Evolutionary conservation across 2,888 invertebrate species (phyloP).

Genomic region (Pollenia amentaria): DNA sequence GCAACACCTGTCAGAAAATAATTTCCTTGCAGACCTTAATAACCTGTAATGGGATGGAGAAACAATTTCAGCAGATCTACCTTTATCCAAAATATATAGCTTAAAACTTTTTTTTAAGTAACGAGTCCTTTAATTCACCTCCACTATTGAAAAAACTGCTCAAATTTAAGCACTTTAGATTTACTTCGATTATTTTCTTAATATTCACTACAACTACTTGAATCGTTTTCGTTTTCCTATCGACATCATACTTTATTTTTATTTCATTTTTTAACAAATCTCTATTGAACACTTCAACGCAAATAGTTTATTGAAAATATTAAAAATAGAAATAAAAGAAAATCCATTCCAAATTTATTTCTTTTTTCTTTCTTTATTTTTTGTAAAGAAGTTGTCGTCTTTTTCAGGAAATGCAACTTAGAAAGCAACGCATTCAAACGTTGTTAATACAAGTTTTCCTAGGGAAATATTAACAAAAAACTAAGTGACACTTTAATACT

Average conservation of each 20-base stretch:
- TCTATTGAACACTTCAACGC: constrained; percentile 20
- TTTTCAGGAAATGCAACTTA: constrained; percentile 44
- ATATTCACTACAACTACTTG: not conserved
- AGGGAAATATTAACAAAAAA: not conserved
- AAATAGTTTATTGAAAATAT: constrained; percentile 43
- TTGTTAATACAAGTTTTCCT: constrained; percentile 30
- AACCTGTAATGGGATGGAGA: no score
- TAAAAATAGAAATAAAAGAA: constrained; percentile 35
- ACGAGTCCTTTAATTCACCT: not conserved
- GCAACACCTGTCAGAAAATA: no score
- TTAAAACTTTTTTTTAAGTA: not conserved
- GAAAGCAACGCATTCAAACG: constrained; percentile 42
- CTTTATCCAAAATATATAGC: no score
- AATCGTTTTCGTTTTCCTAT: constrained; percentile 4
- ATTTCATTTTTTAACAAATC: constrained; percentile 60
- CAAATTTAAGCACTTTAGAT: constrained; percentile 54
- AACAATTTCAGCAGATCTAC: no score
- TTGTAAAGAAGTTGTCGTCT: not conserved
- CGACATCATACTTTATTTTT: constrained; percentile 8
- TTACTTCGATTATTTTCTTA: constrained; percentile 51
- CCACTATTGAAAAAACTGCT: not conserved
- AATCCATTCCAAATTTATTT: constrained; percentile 4
- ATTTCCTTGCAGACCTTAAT: no score
- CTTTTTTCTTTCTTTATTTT: not conserved
- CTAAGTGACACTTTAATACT: constrained; percentile 66